Percentiles rank a stretch among this genome's conserved stretches.
Conservation (phyloP, 2,888 invertebrate species). For the Spodoptera picta region DNA sequence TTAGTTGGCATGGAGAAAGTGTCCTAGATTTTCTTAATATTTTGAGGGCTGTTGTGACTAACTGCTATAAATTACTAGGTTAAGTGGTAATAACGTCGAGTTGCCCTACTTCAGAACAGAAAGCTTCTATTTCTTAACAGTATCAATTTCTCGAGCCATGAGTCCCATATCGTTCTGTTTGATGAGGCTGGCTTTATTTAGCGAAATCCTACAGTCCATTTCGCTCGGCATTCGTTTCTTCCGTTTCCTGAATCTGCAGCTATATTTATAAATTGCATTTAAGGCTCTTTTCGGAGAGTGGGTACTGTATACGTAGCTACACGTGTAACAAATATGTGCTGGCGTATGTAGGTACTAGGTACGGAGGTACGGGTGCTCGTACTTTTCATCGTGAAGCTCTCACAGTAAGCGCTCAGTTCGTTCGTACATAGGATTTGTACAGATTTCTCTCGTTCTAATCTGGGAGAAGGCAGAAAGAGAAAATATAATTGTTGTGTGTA, state of each 20-base stretch:
- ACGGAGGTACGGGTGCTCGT: constrained; percentile 18
- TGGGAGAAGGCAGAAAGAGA: constrained; percentile 41
- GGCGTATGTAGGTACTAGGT: background rate
- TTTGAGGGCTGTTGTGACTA: constrained; percentile 4
- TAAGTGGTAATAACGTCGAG: constrained; percentile 6
- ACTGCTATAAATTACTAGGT: background rate
- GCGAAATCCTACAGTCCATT: constrained; percentile 32
- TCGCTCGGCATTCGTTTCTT: constrained; percentile 32
- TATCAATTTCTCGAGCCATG: constrained; percentile 37
- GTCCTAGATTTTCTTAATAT: constrained; percentile 5
- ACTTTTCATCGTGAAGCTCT: constrained; percentile 38
- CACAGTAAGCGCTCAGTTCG: constrained; percentile 30
- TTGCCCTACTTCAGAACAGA: constrained; percentile 19
- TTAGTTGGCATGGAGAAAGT: constrained; percentile 10
- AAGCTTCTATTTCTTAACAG: constrained; percentile 15
- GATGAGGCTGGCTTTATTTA: constrained; percentile 26
- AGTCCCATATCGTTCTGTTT: constrained; percentile 33
- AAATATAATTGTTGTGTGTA: constrained; percentile 36
- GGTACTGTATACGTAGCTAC: constrained; percentile 3
- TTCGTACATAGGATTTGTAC: constrained; percentile 47
- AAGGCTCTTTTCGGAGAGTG: constrained; percentile 37
- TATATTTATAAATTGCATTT: constrained; percentile 53
- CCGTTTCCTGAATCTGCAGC: constrained; percentile 46
- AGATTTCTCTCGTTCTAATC: constrained; percentile 49
- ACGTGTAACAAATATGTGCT: constrained; percentile 8